Percentiles rank a stretch among this genome's conserved stretches.
Evolutionary conservation across 2,797 vertebrate genomes (phyloP).

Genomic region (Microcaecilia unicolor): DNA sequence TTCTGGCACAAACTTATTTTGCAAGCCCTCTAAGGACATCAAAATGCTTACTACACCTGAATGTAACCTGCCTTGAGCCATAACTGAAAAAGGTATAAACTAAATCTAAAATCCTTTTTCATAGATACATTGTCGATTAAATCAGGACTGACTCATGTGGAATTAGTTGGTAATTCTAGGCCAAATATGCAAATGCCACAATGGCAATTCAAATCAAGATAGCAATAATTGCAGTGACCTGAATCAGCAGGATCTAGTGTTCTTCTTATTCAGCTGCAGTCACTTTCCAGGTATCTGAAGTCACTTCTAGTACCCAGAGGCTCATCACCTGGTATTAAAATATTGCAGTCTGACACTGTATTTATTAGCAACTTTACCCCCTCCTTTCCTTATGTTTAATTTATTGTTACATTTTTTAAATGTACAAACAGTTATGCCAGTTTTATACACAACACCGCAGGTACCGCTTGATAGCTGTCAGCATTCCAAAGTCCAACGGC

Average conservation of each 20-base stretch:
- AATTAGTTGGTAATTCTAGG: too few species aligned
- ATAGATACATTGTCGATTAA: too few species aligned
- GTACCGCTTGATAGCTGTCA: slow-evolving; percentile 42
- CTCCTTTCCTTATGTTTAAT: slow-evolving; percentile 42
- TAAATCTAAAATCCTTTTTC: too few species aligned
- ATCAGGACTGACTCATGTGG: too few species aligned
- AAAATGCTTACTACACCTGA: too few species aligned
- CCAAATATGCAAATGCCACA: too few species aligned
- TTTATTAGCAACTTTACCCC: slow-evolving; percentile 30
- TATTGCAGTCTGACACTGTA: slow-evolving; percentile 12
- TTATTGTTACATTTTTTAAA: slow-evolving; percentile 35
- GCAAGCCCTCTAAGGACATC: too few species aligned
- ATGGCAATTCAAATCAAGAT: too few species aligned
- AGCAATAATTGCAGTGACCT: too few species aligned
- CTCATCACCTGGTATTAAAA: slow-evolving; percentile 16
- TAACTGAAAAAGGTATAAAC: too few species aligned
- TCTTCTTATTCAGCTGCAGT: slow-evolving; percentile 8
- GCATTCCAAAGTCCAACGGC: slow-evolving; percentile 27
- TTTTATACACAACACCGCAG: slow-evolving; percentile 45
- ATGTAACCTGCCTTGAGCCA: too few species aligned
- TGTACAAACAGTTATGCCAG: slow-evolving; percentile 42
- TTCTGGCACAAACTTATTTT: too few species aligned
- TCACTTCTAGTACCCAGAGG: slow-evolving; percentile 11
- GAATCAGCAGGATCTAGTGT: slow-evolving; percentile 1
- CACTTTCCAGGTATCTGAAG: background rate